Percentiles rank a stretch among this genome's conserved stretches.
phyloP scores from a whole-genome alignment of 2,888 invertebrate species.

The Cactoblastis cactorum region DNA sequence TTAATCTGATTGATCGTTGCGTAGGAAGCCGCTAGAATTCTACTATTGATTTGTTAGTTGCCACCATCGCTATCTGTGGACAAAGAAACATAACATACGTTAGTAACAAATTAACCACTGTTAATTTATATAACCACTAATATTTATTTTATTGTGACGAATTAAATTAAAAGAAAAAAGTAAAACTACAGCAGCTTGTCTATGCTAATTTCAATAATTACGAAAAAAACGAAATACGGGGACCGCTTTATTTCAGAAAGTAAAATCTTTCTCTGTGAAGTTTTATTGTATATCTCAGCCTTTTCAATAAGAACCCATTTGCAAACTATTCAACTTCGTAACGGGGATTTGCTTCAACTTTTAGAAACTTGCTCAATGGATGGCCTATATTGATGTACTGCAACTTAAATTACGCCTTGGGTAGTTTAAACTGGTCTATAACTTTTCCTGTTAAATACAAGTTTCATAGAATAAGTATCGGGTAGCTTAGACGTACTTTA shows the following conservation, averaged over 20 bases:
- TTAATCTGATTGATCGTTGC: background rate
- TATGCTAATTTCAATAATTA: no score
- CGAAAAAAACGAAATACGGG: no score
- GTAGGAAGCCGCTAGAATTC: background rate
- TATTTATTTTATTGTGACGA: no score
- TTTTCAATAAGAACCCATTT: conserved; percentile 1
- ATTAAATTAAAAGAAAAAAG: no score
- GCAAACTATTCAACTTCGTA: conserved; percentile 2
- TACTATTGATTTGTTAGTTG: background rate
- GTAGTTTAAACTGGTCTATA: background rate
- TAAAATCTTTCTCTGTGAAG: background rate
- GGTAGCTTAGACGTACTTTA: no score
- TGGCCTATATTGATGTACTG: background rate
- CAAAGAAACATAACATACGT: background rate
- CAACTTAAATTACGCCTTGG: conserved; percentile 9
- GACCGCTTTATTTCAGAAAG: background rate
- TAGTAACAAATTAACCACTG: no score
- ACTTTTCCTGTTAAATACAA: background rate
- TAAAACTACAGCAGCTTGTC: no score
- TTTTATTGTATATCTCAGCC: background rate
- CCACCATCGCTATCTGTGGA: background rate
- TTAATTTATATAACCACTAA: no score
- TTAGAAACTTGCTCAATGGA: background rate
- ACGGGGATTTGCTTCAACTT: conserved; percentile 4
- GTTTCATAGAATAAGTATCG: background rate